Base-by-base conservation (phyloP, 2,113 vertebrate species). In the Ictalurus furcatus region DNA sequence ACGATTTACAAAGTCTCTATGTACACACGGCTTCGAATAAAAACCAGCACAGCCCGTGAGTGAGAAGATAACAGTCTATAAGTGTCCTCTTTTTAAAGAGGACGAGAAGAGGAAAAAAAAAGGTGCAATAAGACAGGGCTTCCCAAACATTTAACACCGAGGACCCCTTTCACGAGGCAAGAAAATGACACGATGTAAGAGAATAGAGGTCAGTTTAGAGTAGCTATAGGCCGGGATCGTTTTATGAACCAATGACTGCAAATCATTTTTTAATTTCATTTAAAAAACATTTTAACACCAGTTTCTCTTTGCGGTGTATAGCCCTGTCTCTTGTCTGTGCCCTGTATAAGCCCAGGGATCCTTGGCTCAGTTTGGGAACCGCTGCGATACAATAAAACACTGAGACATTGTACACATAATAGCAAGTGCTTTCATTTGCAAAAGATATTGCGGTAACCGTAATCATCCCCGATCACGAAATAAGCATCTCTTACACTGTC, bases 1-100 rank as follows among this genome's bases (percentile, higher is more conserved):
- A 95, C 93, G 86, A 93, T 90, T 84, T 93, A 95, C 92, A 78
- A 93, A 94, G 92, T 93, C 94, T 93, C 37, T 94, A 93, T 93
- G 94, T 91, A 93, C 90, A 94, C 52, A 91, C 88, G 89, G 85
- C 88, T 92, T 89, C 19, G 56, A 88, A 61, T 88, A 91, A 85
- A 91, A 89, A 88, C 59, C 84, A 91, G 81, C 90, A 91, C 89
- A 92, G 89, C 40, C 85, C 85, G 88, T 90, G 92, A 91, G 88
- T 88, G 86, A 93, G 91, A 90, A 90, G 91, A 90, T 96, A 96
- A 96, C 95, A 96, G 95, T 96, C 95, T 93, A 90, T 91, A 92
- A 93, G 92, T 91, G 5, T 89, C 91, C 93, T 92, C 87, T 90
- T 84, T 13, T 56, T 87, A 48, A 34, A 25, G 80, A 61, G 28